Evolutionary conservation across 1,140 invertebrate genomes (phyloP), one percentile per base, ranked within the genome.

Genomic region (Drosophila neocordata): DNA sequence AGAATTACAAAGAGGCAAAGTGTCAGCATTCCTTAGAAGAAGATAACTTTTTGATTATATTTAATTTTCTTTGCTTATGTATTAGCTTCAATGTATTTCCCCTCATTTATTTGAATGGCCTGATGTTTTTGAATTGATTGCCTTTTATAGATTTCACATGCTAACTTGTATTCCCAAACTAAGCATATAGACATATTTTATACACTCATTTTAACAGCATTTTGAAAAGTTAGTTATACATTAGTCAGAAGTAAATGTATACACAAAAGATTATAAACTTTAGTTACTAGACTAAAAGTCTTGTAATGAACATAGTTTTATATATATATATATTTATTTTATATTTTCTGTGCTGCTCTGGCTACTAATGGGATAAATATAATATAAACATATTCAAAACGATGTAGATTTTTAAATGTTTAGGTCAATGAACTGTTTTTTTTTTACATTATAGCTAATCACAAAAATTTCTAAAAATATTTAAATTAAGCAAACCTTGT

Each of bases 61-160:
- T 56, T 13, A 24, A 56, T 56, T 34, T 31, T 56, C 53, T 34
- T 15, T 9, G 27, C 53, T 37, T 41, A 12, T 24, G 24, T 41
- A n/a, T n/a, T n/a, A n/a, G n/a, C n/a, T n/a, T n/a, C n/a, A 13
- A 38, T 11, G 44, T 34, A 37, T 37, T 38, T 22, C 37, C 38
- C 9, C 41, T 48, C 37, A 61, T 61, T 66, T 9, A 20, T 41
- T 68, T 61, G 48, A 61, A 74, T 74, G 59, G 44, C 51, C 31
- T 22, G 31, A 74, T 68, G 48, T 67, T 67, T 67, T 51, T 20
- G 71, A 74, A 57, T 67, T 67, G 71, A 74, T 74, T 61, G 71
- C 63, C 64, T 74, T 67, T 74, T 38, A 61, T 67, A 61, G 57
- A 57, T n/a, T 53, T 65, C 34, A 9, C 35, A 48, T 24, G 24